Percentiles rank a stretch among this genome's conserved stretches.
Evolutionary conservation across 1,140 invertebrate species (phyloP).

Genomic region (Sitodiplosis mosellana): DNA sequence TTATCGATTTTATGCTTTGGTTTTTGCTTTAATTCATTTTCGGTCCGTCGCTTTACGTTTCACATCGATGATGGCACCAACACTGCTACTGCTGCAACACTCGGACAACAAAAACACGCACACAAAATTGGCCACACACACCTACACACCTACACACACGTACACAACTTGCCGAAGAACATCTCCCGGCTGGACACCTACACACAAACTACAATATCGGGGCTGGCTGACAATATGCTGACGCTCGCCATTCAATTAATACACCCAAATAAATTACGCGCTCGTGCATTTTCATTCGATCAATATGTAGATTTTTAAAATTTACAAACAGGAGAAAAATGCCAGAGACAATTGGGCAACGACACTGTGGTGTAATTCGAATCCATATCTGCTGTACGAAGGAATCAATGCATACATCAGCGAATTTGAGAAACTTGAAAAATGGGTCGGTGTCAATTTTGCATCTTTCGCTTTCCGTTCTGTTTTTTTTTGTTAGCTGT

Average conservation of each 20-base stretch:
- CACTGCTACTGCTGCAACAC: not conserved
- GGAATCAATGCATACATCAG: slow-evolving; percentile 73
- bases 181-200: not conserved
- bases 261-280: not conserved
- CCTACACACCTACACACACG: too few relatives aligned
- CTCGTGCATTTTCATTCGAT: not conserved
- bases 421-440: slow-evolving; percentile 43
- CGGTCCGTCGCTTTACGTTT: too few relatives aligned
- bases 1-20: too few relatives aligned
- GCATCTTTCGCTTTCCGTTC: not conserved
- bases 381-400: slow-evolving; percentile 62
- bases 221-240: not conserved
- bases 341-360: slow-evolving; percentile 63
- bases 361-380: slow-evolving; percentile 70
- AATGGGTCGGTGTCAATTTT: slow-evolving; percentile 26
- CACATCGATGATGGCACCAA: not conserved
- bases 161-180: too few relatives aligned
- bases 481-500: not conserved
- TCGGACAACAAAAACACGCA: not conserved
- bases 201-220: not conserved
- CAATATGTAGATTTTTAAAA: slow-evolving; percentile 38
- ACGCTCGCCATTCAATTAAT: not conserved
- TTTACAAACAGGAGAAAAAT: slow-evolving; percentile 61
- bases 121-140: too few relatives aligned
- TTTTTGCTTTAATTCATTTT: too few relatives aligned